Evolutionary conservation across 2,797 vertebrate genomes (phyloP).

Genomic region (Eulemur albifrons): DNA sequence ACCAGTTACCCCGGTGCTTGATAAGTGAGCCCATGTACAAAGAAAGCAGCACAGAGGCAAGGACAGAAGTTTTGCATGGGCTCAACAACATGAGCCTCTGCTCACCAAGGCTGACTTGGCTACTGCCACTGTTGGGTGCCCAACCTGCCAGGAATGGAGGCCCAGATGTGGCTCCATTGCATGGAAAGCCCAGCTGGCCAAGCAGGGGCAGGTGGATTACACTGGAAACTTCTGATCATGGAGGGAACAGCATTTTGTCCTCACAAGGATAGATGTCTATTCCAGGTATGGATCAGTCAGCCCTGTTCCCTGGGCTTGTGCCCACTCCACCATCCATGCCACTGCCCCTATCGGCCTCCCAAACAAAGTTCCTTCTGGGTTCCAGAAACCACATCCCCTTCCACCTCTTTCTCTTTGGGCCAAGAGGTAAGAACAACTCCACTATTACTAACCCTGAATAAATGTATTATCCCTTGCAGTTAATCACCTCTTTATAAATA

Average conservation of each 20-base stretch:
- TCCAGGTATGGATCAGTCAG: neutral
- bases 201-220: neutral
- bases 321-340: neutral
- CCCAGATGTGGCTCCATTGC: neutral
- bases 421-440: neutral
- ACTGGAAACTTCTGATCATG: neutral
- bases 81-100: neutral
- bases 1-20: no score
- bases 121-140: neutral
- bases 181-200: neutral
- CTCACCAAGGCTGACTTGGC: neutral
- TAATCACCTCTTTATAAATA: neutral
- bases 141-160: neutral
- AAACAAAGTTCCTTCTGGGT: neutral
- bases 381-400: neutral
- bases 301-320: no score
- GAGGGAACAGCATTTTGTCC: neutral
- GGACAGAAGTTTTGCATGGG: accelerated
- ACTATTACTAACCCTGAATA: neutral
- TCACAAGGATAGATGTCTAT: neutral
- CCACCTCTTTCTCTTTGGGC: neutral
- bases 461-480: neutral
- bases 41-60: no score
- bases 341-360: neutral
- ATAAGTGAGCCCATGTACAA: neutral